Conservation (phyloP, 2,888 invertebrate species). For the Phasia obesa region DNA sequence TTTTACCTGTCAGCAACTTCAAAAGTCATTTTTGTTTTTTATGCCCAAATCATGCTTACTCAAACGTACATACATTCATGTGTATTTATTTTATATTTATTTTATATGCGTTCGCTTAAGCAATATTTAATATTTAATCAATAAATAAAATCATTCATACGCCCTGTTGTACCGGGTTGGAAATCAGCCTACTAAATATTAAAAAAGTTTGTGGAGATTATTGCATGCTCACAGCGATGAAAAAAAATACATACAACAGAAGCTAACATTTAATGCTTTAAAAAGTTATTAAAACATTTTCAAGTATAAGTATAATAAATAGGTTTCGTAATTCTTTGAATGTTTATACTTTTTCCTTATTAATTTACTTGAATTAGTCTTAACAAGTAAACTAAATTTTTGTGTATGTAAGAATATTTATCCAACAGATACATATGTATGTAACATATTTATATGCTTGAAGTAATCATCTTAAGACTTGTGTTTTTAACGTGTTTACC, state of each 20-base stretch:
- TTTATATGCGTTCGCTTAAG: background rate
- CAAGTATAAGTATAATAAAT: too few relatives aligned
- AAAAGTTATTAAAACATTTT: too few relatives aligned
- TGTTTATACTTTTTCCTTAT: too few relatives aligned
- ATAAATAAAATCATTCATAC: conserved; percentile 39
- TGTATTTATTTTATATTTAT: background rate
- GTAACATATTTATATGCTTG: too few relatives aligned
- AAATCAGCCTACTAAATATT: background rate
- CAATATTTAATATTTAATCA: conserved; percentile 39
- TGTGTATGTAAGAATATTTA: too few relatives aligned
- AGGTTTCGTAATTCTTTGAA: too few relatives aligned
- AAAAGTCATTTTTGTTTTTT: conserved; percentile 28
- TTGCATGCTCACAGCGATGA: background rate
- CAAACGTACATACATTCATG: background rate
- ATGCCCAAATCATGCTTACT: conserved; percentile 5
- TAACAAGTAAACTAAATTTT: too few relatives aligned
- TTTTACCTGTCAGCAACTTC: conserved; percentile 28
- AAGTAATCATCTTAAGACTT: conserved; percentile 26
- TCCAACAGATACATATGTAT: background rate
- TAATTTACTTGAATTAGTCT: too few relatives aligned
- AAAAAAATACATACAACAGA: too few relatives aligned
- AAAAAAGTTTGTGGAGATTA: too few relatives aligned
- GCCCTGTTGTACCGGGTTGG: background rate
- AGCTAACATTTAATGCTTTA: too few relatives aligned
- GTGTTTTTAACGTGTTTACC: conserved; percentile 12